A percentile compares a stretch with the other conserved stretches of the same genome.
Conservation (phyloP, 2,113 vertebrate genomes). For the Cnemophilus loriae region DNA sequence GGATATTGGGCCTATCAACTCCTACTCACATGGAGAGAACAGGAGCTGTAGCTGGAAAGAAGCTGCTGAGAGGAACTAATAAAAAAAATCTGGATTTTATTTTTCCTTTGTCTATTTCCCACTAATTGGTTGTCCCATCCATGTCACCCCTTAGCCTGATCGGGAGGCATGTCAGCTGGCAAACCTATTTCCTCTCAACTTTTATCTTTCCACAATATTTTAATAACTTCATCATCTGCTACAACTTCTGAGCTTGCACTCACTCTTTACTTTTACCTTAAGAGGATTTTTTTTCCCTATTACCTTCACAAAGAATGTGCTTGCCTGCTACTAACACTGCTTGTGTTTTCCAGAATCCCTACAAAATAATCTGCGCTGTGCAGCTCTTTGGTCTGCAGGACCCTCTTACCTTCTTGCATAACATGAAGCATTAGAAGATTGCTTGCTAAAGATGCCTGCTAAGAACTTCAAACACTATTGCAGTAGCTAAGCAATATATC, state of each 20-base stretch:
- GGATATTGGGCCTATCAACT: neutral
- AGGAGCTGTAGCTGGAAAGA: neutral
- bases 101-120: neutral
- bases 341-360: neutral
- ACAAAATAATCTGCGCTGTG: neutral
- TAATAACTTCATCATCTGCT: neutral
- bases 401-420: neutral
- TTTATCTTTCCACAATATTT: neutral
- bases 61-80: neutral
- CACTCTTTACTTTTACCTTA: neutral
- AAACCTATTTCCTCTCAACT: neutral
- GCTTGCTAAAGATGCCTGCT: neutral
- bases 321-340: neutral
- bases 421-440: neutral
- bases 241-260: neutral
- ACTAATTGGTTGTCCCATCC: neutral
- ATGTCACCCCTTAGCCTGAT: neutral
- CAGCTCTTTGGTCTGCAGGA: neutral
- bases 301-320: neutral
- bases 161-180: neutral
- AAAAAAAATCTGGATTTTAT: neutral
- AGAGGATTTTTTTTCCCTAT: neutral
- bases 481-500: neutral
- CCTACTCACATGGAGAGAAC: neutral
- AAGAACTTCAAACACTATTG: neutral